phyloP scores from a whole-genome alignment of 2,797 vertebrate species.

The Trichosurus vulpecula region DNA sequence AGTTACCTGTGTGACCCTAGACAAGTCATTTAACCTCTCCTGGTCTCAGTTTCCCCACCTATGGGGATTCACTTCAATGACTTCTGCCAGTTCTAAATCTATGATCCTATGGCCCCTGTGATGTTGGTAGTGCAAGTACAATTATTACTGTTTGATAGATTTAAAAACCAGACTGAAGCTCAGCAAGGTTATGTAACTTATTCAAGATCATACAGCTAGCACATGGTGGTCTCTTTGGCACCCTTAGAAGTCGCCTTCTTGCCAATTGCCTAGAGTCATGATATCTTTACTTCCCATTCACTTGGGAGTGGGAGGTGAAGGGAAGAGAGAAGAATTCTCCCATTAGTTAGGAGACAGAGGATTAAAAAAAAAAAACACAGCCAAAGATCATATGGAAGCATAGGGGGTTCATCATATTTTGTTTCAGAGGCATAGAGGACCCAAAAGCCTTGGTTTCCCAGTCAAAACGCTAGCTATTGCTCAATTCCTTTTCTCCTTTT shows the following conservation, averaged over 20 bases:
- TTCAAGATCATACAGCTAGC: neutral
- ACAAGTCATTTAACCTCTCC: neutral
- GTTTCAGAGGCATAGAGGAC: neutral
- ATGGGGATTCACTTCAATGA: neutral
- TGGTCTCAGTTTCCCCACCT: neutral
- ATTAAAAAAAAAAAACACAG: neutral
- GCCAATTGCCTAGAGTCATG: neutral
- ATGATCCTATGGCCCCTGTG: neutral
- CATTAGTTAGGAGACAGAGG: neutral
- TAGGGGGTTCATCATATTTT: neutral
- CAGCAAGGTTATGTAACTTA: neutral
- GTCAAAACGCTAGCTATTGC: neutral
- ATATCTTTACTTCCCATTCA: too few relatives aligned
- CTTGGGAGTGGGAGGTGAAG: neutral
- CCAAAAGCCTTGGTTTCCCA: too few relatives aligned
- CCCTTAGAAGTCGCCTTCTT: neutral
- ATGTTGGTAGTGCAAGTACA: neutral
- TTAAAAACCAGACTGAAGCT: neutral
- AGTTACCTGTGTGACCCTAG: neutral
- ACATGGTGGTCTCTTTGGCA: neutral
- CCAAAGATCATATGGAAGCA: neutral
- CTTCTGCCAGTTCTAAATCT: neutral
- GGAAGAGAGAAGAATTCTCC: neutral
- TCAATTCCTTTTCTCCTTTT: neutral
- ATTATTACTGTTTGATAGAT: constrained; percentile 34